Conservation (phyloP, 64 coral and sea anemone genomes). For the Actinia equina region DNA sequence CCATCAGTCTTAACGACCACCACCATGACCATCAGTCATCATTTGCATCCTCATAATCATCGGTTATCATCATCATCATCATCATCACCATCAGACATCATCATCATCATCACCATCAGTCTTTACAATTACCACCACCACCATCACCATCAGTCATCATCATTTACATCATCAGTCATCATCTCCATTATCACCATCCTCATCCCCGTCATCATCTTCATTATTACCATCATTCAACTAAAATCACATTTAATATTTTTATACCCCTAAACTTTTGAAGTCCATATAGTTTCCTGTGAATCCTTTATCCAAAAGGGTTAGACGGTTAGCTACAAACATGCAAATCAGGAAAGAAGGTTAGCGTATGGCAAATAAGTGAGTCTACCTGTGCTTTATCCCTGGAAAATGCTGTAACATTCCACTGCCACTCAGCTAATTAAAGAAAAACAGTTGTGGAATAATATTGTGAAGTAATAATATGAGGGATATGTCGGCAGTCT, state of each 20-base stretch:
- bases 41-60: no score
- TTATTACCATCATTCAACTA: background rate
- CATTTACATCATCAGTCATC: no score
- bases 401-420: slow-evolving; percentile 70
- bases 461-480: background rate
- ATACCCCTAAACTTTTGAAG: background rate
- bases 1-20: no score
- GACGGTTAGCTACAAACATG: slow-evolving; percentile 6
- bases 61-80: no score
- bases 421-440: slow-evolving; percentile 56
- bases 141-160: no score
- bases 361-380: background rate
- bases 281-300: background rate
- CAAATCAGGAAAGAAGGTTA: slow-evolving; percentile 1
- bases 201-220: background rate
- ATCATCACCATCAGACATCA: no score
- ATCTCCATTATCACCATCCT: no score
- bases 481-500: background rate
- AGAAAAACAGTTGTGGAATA: background rate
- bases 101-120: no score
- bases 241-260: background rate
- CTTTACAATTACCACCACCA: no score
- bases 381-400: slow-evolving; percentile 55
- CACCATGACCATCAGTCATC: no score
- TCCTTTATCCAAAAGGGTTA: slow-evolving; percentile 1